Conservation (phyloP, 2,888 invertebrate species). For the Coelinius sp. region DNA sequence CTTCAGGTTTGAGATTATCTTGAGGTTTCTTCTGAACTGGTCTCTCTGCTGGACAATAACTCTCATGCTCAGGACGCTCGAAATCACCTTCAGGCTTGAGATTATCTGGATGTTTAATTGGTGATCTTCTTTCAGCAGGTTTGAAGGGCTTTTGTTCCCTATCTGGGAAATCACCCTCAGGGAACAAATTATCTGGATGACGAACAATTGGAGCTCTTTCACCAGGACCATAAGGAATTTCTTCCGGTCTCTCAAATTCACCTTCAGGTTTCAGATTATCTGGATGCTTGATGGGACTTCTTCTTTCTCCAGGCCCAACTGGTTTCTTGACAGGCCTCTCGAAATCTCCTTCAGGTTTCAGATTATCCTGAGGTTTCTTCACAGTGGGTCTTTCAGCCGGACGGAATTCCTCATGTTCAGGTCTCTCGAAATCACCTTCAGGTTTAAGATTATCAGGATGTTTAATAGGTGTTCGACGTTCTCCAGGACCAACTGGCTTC, state of each 20-base stretch:
- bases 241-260: conserved; percentile 59
- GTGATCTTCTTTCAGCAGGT: conserved; percentile 69
- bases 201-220: conserved; percentile 63
- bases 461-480: conserved; percentile 72
- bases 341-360: conserved; percentile 61
- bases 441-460: conserved; percentile 75
- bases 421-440: conserved; percentile 73
- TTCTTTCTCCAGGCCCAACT: conserved; percentile 68
- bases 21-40: conserved; percentile 67
- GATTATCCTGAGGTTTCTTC: conserved; percentile 61
- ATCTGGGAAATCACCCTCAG: conserved; percentile 72
- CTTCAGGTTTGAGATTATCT: conserved; percentile 74
- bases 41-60: conserved; percentile 73
- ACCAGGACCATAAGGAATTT: conserved; percentile 46
- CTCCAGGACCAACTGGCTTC: conserved; percentile 56
- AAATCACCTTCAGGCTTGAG: conserved; percentile 73
- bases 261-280: conserved; percentile 70
- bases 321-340: conserved; percentile 72
- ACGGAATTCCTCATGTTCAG: conserved; percentile 48
- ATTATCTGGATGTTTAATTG: conserved; percentile 69
- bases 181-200: conserved; percentile 70
- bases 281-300: conserved; percentile 59
- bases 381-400: conserved; percentile 55
- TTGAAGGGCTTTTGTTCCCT: conserved; percentile 59
- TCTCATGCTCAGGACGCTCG: conserved; percentile 72